phyloP scores from a whole-genome alignment of 2,888 invertebrate species.

The Hemicrepidius hirtus region DNA sequence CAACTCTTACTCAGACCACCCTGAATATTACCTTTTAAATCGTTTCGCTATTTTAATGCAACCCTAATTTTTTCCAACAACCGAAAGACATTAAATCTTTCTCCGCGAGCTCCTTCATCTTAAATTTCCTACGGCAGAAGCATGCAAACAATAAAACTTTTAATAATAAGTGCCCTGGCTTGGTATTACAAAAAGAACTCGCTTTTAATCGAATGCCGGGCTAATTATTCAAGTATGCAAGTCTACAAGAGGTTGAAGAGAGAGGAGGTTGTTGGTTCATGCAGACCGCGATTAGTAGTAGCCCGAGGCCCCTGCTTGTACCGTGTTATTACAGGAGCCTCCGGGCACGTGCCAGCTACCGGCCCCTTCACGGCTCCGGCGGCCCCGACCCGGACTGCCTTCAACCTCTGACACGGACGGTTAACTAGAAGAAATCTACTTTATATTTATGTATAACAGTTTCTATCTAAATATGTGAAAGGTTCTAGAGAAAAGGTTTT shows the following conservation, averaged over 20 bases:
- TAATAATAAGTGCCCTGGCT: conserved; percentile 41
- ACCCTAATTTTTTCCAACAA: too few relatives aligned
- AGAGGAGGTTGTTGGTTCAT: conserved; percentile 37
- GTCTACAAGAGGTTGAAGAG: conserved; percentile 35
- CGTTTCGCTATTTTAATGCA: too few relatives aligned
- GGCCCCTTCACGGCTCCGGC: conserved; percentile 51
- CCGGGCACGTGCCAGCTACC: conserved; percentile 68
- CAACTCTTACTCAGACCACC: too few relatives aligned
- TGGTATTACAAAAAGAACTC: conserved; percentile 23
- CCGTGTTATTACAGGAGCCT: conserved; percentile 62
- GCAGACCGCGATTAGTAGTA: conserved; percentile 52
- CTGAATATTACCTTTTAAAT: too few relatives aligned
- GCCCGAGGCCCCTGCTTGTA: conserved; percentile 49
- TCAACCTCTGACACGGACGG: conserved; percentile 52
- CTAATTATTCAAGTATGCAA: conserved; percentile 60
- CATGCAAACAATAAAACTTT: conserved; percentile 39
- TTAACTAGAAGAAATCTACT: conserved; percentile 43
- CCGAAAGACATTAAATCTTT: too few relatives aligned
- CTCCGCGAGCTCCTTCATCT: not conserved
- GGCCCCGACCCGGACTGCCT: conserved; percentile 34
- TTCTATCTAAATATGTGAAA: not conserved
- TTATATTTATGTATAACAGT: not conserved
- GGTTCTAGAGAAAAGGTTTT: too few relatives aligned
- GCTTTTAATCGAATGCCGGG: conserved; percentile 51
- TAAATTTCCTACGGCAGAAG: conserved; percentile 15